Conservation (phyloP, 1,140 invertebrate species). For the Drosophila repleta region DNA sequence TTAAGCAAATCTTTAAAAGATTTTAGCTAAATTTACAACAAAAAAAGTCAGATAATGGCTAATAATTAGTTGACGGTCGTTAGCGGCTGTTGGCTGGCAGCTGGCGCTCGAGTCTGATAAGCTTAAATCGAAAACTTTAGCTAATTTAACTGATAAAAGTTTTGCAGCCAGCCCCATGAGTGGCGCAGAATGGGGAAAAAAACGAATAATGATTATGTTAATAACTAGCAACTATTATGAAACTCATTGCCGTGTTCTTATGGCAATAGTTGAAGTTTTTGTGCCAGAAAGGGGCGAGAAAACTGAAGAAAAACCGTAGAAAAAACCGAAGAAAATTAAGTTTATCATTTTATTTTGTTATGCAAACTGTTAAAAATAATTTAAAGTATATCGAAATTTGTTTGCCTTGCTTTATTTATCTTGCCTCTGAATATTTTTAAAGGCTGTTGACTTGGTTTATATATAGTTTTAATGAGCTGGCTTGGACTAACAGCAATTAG, state of each 20-base stretch:
- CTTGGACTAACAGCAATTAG: conserved; percentile 43
- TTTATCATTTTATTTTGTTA: neutral
- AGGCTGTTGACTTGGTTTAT: conserved; percentile 5
- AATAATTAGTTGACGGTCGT: conserved; percentile 34
- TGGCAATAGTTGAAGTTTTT: conserved; percentile 11
- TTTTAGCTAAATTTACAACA: too few species aligned
- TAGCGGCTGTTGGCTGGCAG: conserved; percentile 5
- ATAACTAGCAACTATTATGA: conserved; percentile 73
- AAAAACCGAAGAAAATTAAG: neutral
- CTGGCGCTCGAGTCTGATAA: conserved; percentile 9
- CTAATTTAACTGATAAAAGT: conserved; percentile 19
- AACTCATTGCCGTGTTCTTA: conserved; percentile 56
- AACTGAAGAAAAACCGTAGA: neutral
- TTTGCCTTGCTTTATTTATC: neutral
- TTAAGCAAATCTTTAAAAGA: too few species aligned
- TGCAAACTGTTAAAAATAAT: neutral
- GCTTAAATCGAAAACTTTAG: conserved; percentile 18
- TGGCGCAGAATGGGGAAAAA: neutral
- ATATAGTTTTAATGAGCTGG: conserved; percentile 67
- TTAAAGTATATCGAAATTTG: neutral
- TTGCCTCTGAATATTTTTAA: conserved; percentile 19
- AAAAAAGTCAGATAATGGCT: neutral
- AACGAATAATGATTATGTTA: conserved; percentile 56
- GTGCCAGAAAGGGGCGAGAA: neutral
- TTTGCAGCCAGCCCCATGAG: neutral